phyloP scores from a whole-genome alignment of 2,113 vertebrate genomes.

The Microtus richardsoni region DNA sequence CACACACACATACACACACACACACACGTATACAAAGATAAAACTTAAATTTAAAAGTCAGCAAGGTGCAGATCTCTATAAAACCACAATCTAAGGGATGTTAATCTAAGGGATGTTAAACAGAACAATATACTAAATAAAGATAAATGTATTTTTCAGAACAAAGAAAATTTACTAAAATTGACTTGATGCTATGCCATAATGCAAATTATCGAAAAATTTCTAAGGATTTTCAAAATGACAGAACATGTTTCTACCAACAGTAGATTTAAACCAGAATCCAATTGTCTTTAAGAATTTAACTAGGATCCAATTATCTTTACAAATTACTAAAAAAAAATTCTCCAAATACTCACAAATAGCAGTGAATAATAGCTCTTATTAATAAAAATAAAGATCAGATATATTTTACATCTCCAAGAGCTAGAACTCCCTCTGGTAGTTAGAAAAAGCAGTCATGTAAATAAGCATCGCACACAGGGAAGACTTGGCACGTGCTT shows the following conservation, averaged over 20 bases:
- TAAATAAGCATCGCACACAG: too few species aligned
- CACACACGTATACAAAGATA: neutral
- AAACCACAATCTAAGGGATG: neutral
- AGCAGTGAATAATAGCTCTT: neutral
- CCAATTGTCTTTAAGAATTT: neutral
- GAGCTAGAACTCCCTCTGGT: neutral
- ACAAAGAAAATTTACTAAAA: neutral
- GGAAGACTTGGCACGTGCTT: too few species aligned
- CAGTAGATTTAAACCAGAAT: neutral
- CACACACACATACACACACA: too few species aligned
- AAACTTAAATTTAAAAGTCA: neutral
- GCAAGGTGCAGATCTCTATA: neutral
- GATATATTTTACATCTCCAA: neutral
- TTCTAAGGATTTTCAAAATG: neutral
- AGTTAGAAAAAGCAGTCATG: neutral
- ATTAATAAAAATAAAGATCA: neutral
- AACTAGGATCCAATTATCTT: neutral
- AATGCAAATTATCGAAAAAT: neutral
- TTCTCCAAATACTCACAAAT: neutral
- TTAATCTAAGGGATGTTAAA: too few species aligned
- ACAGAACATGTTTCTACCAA: neutral
- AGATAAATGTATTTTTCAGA: neutral
- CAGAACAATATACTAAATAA: neutral
- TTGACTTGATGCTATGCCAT: neutral
- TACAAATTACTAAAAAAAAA: neutral